Evolutionary conservation across 2,113 vertebrate genomes (phyloP).

Genomic region (Mobula hypostoma): DNA sequence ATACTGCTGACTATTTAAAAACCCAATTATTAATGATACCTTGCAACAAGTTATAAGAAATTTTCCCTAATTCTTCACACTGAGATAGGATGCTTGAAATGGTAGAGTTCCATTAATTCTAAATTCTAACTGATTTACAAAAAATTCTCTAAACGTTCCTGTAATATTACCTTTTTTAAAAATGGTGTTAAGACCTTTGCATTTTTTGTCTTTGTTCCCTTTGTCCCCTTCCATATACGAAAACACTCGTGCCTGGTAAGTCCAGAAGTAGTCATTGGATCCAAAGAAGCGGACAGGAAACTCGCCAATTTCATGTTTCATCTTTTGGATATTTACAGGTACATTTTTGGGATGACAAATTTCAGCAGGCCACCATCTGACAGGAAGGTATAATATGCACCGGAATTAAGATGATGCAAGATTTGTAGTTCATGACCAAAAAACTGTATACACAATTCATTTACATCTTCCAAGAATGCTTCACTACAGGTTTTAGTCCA

Average conservation of each 20-base stretch:
- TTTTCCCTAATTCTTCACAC: background rate
- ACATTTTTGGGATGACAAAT: conserved; percentile 87
- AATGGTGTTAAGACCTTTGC: conserved; percentile 85
- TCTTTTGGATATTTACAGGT: conserved; percentile 90
- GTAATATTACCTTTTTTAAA: conserved; percentile 82
- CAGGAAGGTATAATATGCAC: background rate
- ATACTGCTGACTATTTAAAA: background rate
- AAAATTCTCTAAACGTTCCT: background rate
- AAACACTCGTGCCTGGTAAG: conserved; percentile 93
- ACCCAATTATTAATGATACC: background rate
- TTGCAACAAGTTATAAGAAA: background rate
- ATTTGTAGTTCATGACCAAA: background rate
- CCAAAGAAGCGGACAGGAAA: conserved; percentile 98
- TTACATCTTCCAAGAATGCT: background rate
- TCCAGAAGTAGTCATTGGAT: conserved; percentile 97
- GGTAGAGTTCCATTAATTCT: background rate
- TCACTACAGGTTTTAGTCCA: background rate
- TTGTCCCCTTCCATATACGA: conserved; percentile 98
- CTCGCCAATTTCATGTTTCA: conserved; percentile 90
- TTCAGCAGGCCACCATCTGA: conserved; percentile 97
- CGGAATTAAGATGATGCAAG: background rate
- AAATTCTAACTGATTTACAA: background rate
- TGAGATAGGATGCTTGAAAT: background rate
- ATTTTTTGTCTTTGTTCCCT: conserved; percentile 95
- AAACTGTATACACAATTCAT: background rate